Base-by-base conservation (phyloP, 2,797 vertebrate genomes). In the Dryobates pubescens region DNA sequence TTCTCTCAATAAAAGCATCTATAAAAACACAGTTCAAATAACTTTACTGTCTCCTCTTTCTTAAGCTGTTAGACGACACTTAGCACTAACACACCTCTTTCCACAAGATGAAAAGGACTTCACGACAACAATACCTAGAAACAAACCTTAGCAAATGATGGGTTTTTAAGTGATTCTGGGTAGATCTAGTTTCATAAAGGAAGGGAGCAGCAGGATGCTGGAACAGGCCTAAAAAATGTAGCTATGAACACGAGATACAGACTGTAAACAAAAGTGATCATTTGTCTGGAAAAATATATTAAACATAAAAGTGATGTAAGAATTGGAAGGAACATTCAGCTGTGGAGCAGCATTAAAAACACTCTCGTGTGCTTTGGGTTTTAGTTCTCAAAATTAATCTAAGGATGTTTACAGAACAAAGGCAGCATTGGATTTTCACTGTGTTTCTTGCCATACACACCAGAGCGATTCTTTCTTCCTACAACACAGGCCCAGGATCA, bases 371-470 rank as follows among this genome's bases (percentile, higher is more conserved):
- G 56, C 32, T 88, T 84, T 45, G 53, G 30, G 13, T 90, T 91
- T 88, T 51, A 15, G 12, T 74, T 82, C 75, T 77, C 58, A 24
- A 79, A 80, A 85, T 36, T 56, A 86, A 57, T 75, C 82, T 54
- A 54, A 89, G 78, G 77, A 36, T 84, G 51, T 73, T 90, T 81
- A 68, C 38, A 87, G 89, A 90, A 90, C 79, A 94, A 93, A 95
- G 84, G 58, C 47, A 64, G 82, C 77, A 29, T 73, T 86, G 88
- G 88, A 70, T 78, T 90, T 78, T 63, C 74, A 56, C 69, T 20
- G 1, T 1, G 2, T 54, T 75, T 86, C 82, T 41, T 70, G 65
- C 57, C 76, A 85, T 74, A 69, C 3, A 57, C 82, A 82, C 43
- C 20, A 4, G 47, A 30, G 86, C 3, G 58, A 34, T 29, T 82